phyloP scores from a whole-genome alignment of 2,888 invertebrate genomes.

The Ochropacha duplaris region DNA sequence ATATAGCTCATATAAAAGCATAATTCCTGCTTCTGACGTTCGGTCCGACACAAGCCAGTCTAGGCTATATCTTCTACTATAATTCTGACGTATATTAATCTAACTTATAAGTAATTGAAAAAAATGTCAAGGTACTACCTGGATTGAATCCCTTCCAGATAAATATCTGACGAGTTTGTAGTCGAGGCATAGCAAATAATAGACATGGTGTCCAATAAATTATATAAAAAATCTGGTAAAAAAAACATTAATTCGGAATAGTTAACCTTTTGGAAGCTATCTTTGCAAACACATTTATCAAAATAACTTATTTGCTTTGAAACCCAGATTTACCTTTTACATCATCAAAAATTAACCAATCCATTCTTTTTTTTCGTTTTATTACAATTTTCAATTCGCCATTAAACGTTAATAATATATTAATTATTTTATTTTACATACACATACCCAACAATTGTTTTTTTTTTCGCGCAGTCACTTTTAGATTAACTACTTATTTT shows the following conservation, averaged over 20 bases:
- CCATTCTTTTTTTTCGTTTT: background rate
- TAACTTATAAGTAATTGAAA: no score
- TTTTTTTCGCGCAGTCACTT: slow-evolving; percentile 9
- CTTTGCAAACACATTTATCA: background rate
- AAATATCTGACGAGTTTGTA: background rate
- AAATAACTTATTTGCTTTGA: no score
- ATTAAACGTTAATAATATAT: slow-evolving; percentile 12
- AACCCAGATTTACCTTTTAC: no score
- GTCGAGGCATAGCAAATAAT: background rate
- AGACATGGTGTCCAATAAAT: background rate
- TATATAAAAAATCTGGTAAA: background rate
- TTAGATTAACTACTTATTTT: slow-evolving; percentile 7
- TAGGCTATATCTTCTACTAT: no score
- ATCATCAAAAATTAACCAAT: background rate
- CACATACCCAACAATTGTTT: slow-evolving; percentile 15
- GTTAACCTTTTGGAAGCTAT: background rate
- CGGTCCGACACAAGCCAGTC: no score
- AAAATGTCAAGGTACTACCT: no score
- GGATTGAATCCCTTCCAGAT: background rate
- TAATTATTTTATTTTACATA: slow-evolving; percentile 6
- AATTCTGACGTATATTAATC: no score
- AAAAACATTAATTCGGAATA: background rate
- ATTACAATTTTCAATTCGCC: background rate
- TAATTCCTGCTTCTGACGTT: no score
- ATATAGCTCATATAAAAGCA: no score